Evolutionary conservation across 2,113 vertebrate species (phyloP).

Genomic region (Halichoerus grypus): DNA sequence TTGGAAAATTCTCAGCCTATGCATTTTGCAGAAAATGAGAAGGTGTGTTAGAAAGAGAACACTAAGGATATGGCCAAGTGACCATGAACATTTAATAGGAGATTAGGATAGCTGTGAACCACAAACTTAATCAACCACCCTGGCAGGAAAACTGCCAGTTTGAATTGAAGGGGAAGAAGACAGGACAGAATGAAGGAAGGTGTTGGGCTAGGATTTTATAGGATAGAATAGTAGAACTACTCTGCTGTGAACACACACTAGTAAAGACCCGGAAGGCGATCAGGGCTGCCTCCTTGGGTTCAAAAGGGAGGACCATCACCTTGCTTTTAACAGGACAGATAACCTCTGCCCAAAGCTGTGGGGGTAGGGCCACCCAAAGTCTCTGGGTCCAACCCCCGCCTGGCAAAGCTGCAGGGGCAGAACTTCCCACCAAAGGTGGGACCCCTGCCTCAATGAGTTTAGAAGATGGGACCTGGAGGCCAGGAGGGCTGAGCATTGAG

Average conservation of each 20-base stretch:
- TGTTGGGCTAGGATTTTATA: not conserved
- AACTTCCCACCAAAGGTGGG: not conserved
- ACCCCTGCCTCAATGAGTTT: not conserved
- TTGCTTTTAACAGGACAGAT: not conserved
- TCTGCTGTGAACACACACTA: not conserved
- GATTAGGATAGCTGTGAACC: not conserved
- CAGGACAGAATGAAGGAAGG: not conserved
- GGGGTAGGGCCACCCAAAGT: not conserved
- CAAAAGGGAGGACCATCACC: not conserved
- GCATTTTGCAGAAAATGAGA: not conserved
- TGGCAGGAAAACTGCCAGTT: not conserved
- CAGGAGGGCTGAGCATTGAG: not conserved
- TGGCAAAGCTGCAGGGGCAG: not conserved
- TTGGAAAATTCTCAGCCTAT: not conserved
- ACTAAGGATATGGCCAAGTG: not conserved
- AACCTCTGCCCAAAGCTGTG: not conserved
- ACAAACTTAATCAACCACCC: not conserved
- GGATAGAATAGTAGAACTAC: not conserved
- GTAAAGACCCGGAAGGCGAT: not conserved
- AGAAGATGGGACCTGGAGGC: not conserved
- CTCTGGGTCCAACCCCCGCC: not conserved
- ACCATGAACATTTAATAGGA: not conserved
- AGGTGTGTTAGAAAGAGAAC: not conserved
- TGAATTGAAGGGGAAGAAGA: not conserved
- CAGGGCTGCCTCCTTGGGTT: not conserved